Base-by-base conservation (phyloP, 2,888 invertebrate species). In the Nemoura dubitans region DNA sequence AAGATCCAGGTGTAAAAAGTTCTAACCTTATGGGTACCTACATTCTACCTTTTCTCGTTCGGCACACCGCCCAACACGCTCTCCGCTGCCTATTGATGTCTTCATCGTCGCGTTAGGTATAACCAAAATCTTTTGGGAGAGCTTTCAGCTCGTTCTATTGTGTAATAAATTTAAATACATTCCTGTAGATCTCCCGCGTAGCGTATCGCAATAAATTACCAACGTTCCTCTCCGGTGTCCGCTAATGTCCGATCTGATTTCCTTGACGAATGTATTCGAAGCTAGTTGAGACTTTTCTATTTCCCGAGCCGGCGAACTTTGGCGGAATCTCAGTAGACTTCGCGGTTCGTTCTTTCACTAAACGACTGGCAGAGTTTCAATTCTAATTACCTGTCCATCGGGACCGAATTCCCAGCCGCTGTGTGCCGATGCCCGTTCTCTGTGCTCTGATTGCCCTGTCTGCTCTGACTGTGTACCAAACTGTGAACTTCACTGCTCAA, bases 161-260 rank as follows among this genome's bases (percentile, higher is more conserved):
- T 59, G 59, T 59, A 59, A 59, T 59, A 59, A 59, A 59, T 59
- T 59, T 59, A 21, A 59, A 59, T 59, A 59, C 59, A 59, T 59
- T 59, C 59, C 21, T 21, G 16, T 21, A 59, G 59, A 21, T 59
- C 59, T 59, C 59, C 59, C 59, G 59, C 59, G 14, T 21, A 21
- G 59, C 59, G 59, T 59, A 59, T 59, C 59, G 59, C 59, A 59
- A 59, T 59, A 59, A 59, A 59, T 59, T 59, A 59, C 59, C 59
- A 16, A 10, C 21, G 2, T 59, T 59, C 59, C 59, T 59, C 59
- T 59, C 59, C 59, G 59, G 59, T 59, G 59, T 59, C 59, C 59
- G 14, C 59, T 59, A 21, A 21, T 59, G 59, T 59, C 59, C 16
- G 59, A 16, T 59, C 14, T 59, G 59, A 59, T 59, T 59, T 21